Percentiles rank a stretch among this genome's conserved stretches.
Evolutionary conservation across 2,113 vertebrate species (phyloP).

Genomic region (Plotosus lineatus): DNA sequence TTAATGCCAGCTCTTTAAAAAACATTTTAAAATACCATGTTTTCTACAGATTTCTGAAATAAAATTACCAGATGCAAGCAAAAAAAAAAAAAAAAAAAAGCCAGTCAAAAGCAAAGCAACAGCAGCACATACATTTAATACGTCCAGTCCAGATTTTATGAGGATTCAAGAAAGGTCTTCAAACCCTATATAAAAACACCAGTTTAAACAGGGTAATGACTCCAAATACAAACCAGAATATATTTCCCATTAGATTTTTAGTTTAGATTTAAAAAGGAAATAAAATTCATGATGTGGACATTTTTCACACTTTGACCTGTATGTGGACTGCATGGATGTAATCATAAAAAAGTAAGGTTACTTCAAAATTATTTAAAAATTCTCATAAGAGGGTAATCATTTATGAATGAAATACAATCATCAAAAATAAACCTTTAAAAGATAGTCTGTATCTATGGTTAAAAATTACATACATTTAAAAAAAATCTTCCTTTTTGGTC

Average conservation of each 20-base stretch:
- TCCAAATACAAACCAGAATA: neutral
- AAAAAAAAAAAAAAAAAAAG: neutral
- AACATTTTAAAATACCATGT: neutral
- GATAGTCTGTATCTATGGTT: neutral
- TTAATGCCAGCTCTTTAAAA: neutral
- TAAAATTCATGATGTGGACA: neutral
- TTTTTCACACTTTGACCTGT: neutral
- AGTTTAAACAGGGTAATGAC: neutral
- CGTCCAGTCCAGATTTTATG: conserved; percentile 2
- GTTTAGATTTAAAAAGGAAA: neutral
- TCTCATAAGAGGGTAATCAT: neutral
- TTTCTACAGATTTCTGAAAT: neutral
- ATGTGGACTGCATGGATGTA: neutral
- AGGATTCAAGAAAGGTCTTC: neutral
- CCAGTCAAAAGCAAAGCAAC: neutral
- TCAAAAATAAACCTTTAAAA: neutral
- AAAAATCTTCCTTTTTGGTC: conserved; percentile 7
- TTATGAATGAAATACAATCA: neutral
- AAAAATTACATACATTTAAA: neutral
- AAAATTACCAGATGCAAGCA: neutral
- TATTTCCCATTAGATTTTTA: neutral
- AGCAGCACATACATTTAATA: conserved; percentile 9
- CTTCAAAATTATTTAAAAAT: neutral
- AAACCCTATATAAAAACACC: neutral
- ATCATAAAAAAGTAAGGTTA: neutral